phyloP scores from a whole-genome alignment of 2,113 vertebrate species.

The Natator depressus region DNA sequence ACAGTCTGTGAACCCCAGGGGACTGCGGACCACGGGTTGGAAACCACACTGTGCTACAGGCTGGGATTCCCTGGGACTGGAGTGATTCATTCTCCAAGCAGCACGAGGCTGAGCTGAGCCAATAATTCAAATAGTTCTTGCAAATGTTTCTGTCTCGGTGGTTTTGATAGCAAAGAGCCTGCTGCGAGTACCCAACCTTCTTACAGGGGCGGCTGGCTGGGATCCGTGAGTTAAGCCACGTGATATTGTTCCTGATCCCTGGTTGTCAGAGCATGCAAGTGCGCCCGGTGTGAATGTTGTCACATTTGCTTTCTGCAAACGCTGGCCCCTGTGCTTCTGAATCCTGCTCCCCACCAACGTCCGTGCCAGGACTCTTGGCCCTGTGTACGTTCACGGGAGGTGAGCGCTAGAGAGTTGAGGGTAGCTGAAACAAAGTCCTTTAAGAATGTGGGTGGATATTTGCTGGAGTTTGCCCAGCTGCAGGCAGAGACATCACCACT shows the following conservation, averaged over 20 bases:
- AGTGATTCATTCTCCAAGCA: neutral
- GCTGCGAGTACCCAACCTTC: conserved; percentile 38
- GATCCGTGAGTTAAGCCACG: neutral
- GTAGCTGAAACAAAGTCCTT: neutral
- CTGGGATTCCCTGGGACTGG: conserved; percentile 5
- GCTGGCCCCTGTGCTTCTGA: neutral
- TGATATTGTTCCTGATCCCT: neutral
- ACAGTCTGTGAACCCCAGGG: too few relatives aligned
- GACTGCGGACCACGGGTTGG: neutral
- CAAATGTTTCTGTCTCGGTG: conserved; percentile 16
- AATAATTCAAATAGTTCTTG: neutral
- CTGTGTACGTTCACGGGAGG: neutral
- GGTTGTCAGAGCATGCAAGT: neutral
- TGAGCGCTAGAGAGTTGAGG: neutral
- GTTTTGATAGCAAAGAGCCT: neutral
- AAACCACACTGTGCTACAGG: neutral
- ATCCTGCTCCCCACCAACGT: neutral
- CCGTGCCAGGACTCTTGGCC: neutral
- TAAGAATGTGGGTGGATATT: neutral
- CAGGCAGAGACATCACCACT: neutral
- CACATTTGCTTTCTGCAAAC: neutral
- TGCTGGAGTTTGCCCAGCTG: neutral
- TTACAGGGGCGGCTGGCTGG: neutral
- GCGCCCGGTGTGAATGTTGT: neutral
- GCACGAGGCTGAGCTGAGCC: conserved; percentile 15